Percentiles rank a stretch among this genome's conserved stretches.
Conservation (phyloP, 1,140 invertebrate species). For the Drosophila pallidifrons region DNA sequence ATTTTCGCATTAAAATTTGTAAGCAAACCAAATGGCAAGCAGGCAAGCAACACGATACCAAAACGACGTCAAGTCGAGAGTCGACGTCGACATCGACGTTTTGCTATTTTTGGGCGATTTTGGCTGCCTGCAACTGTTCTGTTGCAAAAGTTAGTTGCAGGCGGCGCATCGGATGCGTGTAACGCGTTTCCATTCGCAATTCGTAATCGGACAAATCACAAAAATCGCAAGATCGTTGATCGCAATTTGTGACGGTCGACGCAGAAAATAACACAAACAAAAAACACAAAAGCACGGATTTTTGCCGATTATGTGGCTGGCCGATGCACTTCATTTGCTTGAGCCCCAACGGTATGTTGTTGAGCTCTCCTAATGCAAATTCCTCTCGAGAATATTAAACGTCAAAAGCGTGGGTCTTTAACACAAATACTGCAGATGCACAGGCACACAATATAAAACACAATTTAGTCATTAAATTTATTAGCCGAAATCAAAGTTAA, state of each 20-base stretch:
- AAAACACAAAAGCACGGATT: background rate
- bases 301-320: slow-evolving; percentile 36
- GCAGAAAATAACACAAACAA: too few species aligned
- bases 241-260: background rate
- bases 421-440: slow-evolving; percentile 19
- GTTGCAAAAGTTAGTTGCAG: slow-evolving; percentile 42
- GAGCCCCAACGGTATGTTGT: slow-evolving; percentile 71
- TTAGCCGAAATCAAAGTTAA: background rate
- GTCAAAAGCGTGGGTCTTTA: slow-evolving; percentile 14
- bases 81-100: background rate
- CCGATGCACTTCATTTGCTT: slow-evolving; percentile 54
- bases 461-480: slow-evolving; percentile 17
- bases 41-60: background rate
- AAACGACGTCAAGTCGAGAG: slow-evolving; percentile 1
- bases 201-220: background rate
- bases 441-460: background rate
- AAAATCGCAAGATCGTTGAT: slow-evolving; percentile 1
- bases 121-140: background rate
- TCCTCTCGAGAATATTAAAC: slow-evolving; percentile 16
- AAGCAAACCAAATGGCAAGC: slow-evolving; percentile 60
- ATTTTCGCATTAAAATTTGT: slow-evolving; percentile 84
- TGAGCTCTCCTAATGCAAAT: slow-evolving; percentile 25
- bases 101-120: background rate
- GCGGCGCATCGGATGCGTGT: slow-evolving; percentile 52
- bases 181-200: slow-evolving; percentile 44